Conservation (phyloP, 1,140 invertebrate genomes). For the Danaus melanippus region DNA sequence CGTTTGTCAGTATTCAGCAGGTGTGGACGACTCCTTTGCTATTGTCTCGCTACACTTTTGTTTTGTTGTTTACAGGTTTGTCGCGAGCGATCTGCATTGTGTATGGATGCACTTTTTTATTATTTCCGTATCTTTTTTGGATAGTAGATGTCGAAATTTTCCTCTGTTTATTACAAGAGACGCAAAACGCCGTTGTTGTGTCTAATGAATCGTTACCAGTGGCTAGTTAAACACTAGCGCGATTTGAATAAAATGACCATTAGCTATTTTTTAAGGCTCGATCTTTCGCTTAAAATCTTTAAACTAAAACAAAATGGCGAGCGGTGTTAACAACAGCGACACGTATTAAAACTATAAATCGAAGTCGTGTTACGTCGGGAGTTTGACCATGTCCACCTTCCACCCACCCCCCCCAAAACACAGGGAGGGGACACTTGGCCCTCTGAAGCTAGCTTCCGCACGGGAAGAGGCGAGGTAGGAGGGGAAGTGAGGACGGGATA, state of each 20-base stretch:
- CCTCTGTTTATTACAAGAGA: constrained; percentile 1
- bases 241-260: neutral
- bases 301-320: constrained; percentile 39
- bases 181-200: too few relatives aligned
- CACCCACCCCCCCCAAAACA: constrained; percentile 37
- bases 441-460: constrained; percentile 42
- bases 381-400: constrained; percentile 48
- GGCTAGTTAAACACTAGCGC: too few relatives aligned
- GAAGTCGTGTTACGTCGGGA: constrained; percentile 40
- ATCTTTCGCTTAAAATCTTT: constrained; percentile 15
- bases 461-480: constrained; percentile 32
- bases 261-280: neutral
- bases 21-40: constrained; percentile 20
- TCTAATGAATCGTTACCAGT: too few relatives aligned
- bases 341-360: constrained; percentile 45
- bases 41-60: constrained; percentile 19
- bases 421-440: constrained; percentile 37
- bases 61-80: constrained; percentile 13
- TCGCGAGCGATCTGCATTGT: constrained; percentile 20
- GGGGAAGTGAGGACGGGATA: constrained; percentile 31
- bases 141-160: constrained; percentile 10
- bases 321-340: constrained; percentile 37
- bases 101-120: constrained; percentile 16
- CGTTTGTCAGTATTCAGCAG: constrained; percentile 11
- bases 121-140: constrained; percentile 12